Base-by-base conservation (phyloP, 2,113 vertebrate species). In the Cochlearius cochlearius region DNA sequence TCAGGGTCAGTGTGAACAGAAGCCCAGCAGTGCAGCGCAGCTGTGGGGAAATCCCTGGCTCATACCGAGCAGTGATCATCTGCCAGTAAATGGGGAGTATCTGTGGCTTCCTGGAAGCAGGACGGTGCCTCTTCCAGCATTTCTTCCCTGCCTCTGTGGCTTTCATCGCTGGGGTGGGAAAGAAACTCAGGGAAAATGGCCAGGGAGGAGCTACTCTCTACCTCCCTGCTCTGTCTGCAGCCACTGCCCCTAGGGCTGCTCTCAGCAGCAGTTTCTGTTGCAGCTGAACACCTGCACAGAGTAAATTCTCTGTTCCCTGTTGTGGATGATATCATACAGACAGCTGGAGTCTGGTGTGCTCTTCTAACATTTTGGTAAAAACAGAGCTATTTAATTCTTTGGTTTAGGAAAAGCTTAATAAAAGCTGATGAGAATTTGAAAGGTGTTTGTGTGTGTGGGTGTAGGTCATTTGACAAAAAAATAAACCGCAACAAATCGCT, bases 41-140 rank as follows among this genome's bases (percentile, higher is more conserved):
- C 80, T 95, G 92, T 62, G 84, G 88, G 96, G 91, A 85, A 95
- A 87, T 79, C 89, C 95, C 80, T 43, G n/a, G 36, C 66, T 94
- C 1, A 1, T 11, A 43, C 5, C 0, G 3, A 79, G 69, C 80
- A 38, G 34, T 25, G 53, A 87, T 63, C 3, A 1, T 60, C 32
- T 85, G 76, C 88, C 91, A 89, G 45, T n/a, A 39, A 72, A 58
- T 1, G 6, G 22, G 38, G 41, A 95, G 34, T 43, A 56, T 29
- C 66, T 23, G 19, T 11, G 50, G n/a, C 71, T 72, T 94, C 60
- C 64, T 68, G 45, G 43, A 45, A 60, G 39, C 36, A 93, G 60
- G 80, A 74, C 23, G 26, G 18, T 47, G 41, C 38, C n/a, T 78
- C 34, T 91, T 25, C 62, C 78, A 73, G 34, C 13, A 64, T 63